These are phyloP conservation scores for Macrotus californicus DNA, from an alignment of 2,113 vertebrate species.

Conservation along the genomic window DNA sequence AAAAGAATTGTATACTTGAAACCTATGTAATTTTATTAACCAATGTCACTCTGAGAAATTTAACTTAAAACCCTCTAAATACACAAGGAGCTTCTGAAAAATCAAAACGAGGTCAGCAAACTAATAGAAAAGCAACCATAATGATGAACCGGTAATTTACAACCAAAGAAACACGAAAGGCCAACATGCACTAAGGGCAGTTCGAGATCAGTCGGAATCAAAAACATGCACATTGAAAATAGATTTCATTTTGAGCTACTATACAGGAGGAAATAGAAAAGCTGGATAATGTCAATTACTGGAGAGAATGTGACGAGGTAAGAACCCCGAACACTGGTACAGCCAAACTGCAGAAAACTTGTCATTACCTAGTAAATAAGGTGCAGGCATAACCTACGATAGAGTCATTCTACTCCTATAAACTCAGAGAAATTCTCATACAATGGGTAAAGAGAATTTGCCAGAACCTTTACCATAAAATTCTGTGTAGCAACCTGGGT, in stretches of 20 bases:
- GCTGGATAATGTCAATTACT: neutral
- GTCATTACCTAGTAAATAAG: neutral
- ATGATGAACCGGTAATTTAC: neutral
- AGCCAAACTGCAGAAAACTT: neutral
- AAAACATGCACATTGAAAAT: neutral
- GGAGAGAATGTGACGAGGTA: neutral
- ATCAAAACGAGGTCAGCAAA: neutral
- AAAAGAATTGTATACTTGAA: too few relatives aligned
- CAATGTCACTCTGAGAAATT: neutral
- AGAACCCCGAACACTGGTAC: accelerated
- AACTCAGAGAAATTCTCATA: neutral
- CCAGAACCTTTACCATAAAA: neutral
- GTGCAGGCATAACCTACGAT: neutral
- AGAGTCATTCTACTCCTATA: neutral
- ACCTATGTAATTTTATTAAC: too few relatives aligned
- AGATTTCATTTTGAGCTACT: neutral
- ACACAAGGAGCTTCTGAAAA: neutral
- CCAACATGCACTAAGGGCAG: neutral
- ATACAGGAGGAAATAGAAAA: neutral
- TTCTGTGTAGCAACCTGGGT: neutral
- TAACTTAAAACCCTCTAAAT: neutral
- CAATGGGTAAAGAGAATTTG: neutral
- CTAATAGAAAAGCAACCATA: neutral
- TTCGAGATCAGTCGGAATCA: neutral
- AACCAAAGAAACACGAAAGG: neutral